Conservation (phyloP, 1,140 invertebrate genomes). For the Drosophila mayri region DNA sequence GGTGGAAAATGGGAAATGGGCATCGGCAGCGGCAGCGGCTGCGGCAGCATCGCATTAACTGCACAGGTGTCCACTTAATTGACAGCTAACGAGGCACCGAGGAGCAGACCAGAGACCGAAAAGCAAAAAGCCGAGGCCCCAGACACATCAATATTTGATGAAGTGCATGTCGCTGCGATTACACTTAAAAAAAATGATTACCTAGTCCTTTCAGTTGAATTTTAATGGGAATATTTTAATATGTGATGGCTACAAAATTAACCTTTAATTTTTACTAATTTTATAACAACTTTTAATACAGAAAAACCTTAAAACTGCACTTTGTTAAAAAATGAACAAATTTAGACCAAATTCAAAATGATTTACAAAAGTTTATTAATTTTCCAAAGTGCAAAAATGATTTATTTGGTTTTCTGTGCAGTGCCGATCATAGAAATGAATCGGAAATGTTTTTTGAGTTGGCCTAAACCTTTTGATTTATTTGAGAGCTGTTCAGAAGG, state of each 20-base stretch:
- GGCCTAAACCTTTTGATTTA: constrained; percentile 18
- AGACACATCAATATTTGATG: constrained; percentile 72
- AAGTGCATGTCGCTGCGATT: constrained; percentile 49
- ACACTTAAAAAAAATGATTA: constrained; percentile 10
- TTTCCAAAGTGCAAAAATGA: not conserved
- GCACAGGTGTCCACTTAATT: constrained; percentile 80
- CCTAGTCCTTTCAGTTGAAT: not conserved
- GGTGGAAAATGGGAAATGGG: constrained; percentile 41
- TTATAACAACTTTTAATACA: too few relatives aligned
- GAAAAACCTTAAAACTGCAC: too few relatives aligned
- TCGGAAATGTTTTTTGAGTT: constrained; percentile 1
- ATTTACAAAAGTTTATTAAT: not conserved
- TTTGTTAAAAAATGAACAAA: too few relatives aligned
- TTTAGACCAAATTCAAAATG: too few relatives aligned
- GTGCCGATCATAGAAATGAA: not conserved
- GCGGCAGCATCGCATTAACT: constrained; percentile 69
- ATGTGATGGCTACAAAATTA: not conserved
- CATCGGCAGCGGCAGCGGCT: constrained; percentile 18
- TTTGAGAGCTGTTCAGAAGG: constrained; percentile 10
- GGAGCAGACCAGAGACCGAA: constrained; percentile 36
- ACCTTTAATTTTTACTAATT: too few relatives aligned
- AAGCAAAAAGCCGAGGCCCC: constrained; percentile 22
- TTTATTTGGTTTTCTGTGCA: not conserved
- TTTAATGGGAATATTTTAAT: not conserved
- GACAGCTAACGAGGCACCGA: constrained; percentile 71